phyloP scores from a whole-genome alignment of 2,797 vertebrate genomes.

The Trichosurus vulpecula region DNA sequence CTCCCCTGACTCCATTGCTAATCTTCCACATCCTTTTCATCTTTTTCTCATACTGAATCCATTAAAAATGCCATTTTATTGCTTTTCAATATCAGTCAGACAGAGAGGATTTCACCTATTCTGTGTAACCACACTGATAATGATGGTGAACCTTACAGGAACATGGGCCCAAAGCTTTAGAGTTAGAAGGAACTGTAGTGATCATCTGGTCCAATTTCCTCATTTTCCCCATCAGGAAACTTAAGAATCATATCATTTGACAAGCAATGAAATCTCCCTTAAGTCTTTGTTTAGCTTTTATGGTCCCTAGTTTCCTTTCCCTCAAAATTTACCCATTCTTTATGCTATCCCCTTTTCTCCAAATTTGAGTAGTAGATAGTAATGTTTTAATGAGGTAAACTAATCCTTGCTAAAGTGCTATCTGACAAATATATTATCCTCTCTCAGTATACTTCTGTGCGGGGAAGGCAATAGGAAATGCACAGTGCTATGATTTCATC shows the following conservation, averaged over 20 bases:
- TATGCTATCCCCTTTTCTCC: too few relatives aligned
- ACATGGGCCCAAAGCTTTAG: neutral
- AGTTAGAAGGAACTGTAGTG: neutral
- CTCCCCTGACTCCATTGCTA: neutral
- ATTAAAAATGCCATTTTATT: neutral
- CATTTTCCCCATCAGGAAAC: neutral
- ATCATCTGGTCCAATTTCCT: neutral
- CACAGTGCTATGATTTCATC: too few relatives aligned
- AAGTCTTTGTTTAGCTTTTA: too few relatives aligned
- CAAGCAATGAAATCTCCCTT: neutral
- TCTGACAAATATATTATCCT: too few relatives aligned
- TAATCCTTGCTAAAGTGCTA: too few relatives aligned
- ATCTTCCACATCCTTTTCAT: neutral
- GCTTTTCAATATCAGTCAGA: neutral
- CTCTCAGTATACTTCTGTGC: too few relatives aligned
- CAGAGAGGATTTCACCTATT: neutral
- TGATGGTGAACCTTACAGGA: neutral
- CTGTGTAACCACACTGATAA: neutral
- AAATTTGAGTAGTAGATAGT: too few relatives aligned
- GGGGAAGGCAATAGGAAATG: too few relatives aligned
- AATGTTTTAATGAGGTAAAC: too few relatives aligned
- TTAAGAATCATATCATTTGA: neutral
- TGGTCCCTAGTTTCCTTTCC: too few relatives aligned
- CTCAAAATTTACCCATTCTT: too few relatives aligned
- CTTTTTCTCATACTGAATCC: neutral